Evolutionary conservation across 2,888 invertebrate species (phyloP).

Genomic region (Lochmaea crataegi): DNA sequence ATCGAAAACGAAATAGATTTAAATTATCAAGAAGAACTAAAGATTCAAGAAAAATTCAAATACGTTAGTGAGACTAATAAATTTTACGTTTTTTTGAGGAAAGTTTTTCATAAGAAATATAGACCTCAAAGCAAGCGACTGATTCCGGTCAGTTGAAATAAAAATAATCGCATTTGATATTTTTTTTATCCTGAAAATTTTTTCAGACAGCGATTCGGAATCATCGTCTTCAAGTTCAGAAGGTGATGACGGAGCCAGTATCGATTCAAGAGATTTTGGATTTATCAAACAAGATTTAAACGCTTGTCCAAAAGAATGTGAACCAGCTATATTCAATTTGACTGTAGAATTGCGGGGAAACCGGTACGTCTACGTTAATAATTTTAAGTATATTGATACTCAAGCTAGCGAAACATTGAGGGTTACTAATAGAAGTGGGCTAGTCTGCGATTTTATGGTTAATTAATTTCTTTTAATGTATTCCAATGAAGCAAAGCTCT

Average conservation of each 20-base stretch:
- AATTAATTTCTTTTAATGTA: too few species aligned
- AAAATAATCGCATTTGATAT: too few species aligned
- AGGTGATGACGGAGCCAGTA: slow-evolving; percentile 68
- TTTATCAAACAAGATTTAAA: slow-evolving; percentile 77
- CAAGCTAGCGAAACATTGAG: too few species aligned
- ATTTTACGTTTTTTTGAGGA: slow-evolving; percentile 80
- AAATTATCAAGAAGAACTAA: slow-evolving; percentile 65
- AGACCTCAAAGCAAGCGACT: slow-evolving; percentile 73
- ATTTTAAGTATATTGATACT: too few species aligned
- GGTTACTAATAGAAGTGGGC: too few species aligned
- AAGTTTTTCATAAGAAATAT: slow-evolving; percentile 87
- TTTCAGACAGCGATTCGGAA: slow-evolving; percentile 55
- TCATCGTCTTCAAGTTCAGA: slow-evolving; percentile 68
- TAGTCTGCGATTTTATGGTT: too few species aligned
- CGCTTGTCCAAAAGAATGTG: slow-evolving; percentile 79
- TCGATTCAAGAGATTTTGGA: slow-evolving; percentile 75
- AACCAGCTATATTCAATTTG: slow-evolving; percentile 74
- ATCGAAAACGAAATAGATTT: slow-evolving; percentile 65
- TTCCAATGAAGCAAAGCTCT: too few species aligned
- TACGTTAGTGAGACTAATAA: slow-evolving; percentile 74
- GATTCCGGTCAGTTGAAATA: slow-evolving; percentile 64
- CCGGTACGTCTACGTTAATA: slow-evolving; percentile 66
- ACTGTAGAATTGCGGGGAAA: slow-evolving; percentile 74
- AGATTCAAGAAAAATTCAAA: slow-evolving; percentile 70
- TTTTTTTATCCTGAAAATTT: not conserved